A percentile compares a stretch with the other conserved stretches of the same genome.
Conservation (phyloP, 2,113 vertebrate genomes). For the Clarias gariepinus region DNA sequence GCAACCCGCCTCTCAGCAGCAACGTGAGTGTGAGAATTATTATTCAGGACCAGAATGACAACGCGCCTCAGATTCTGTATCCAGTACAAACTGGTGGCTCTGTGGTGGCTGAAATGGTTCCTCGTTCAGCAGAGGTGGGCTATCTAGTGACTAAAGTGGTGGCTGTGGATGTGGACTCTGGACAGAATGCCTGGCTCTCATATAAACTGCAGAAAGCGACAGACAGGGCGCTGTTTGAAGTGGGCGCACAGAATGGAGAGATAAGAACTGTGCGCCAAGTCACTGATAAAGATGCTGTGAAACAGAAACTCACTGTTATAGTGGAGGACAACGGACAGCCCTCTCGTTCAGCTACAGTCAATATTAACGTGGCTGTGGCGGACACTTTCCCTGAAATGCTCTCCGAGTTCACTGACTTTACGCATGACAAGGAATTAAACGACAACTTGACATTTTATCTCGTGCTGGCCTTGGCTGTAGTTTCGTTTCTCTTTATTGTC, state of each 20-base stretch:
- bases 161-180: conserved; percentile 55
- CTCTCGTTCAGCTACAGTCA: conserved; percentile 58
- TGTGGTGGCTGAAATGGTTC: conserved; percentile 51
- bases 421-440: conserved; percentile 47
- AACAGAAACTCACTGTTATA: conserved; percentile 48
- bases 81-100: too few relatives aligned
- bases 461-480: conserved; percentile 43
- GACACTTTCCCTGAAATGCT: conserved; percentile 58
- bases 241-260: neutral
- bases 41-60: too few relatives aligned
- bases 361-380: conserved; percentile 48
- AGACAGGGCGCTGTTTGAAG: neutral
- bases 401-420: conserved; percentile 48
- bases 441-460: conserved; percentile 51
- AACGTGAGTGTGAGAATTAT: too few relatives aligned
- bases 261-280: conserved; percentile 30
- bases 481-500: conserved; percentile 56
- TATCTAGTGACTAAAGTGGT: conserved; percentile 56
- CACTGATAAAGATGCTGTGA: conserved; percentile 45
- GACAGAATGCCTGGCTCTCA: conserved; percentile 50
- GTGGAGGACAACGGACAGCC: conserved; percentile 55
- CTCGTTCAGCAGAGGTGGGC: conserved; percentile 48
- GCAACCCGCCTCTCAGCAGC: too few relatives aligned
- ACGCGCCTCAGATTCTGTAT: too few relatives aligned
- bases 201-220: conserved; percentile 22